phyloP scores from a whole-genome alignment of 2,888 invertebrate genomes.

The Hofmannophila pseudospretella region DNA sequence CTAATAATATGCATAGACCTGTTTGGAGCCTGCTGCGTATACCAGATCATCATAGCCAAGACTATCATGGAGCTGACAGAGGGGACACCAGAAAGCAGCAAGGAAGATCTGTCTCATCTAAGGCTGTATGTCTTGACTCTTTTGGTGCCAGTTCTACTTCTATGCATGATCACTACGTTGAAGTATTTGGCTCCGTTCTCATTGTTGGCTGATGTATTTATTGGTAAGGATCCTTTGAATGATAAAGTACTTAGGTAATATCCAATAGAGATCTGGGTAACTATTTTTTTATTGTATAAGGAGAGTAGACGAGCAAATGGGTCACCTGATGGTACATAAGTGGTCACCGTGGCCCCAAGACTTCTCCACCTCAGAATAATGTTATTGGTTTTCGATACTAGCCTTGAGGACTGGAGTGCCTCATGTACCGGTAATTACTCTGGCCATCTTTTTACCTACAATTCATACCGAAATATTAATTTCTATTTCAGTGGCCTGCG shows the following conservation, averaged over 20 bases:
- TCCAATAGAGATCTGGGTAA: too few relatives aligned
- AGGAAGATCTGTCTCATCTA: slow-evolving; percentile 31
- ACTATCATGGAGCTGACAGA: slow-evolving; percentile 53
- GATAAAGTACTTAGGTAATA: too few relatives aligned
- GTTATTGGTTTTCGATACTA: too few relatives aligned
- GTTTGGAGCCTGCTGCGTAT: slow-evolving; percentile 66
- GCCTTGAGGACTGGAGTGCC: too few relatives aligned
- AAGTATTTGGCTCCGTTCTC: slow-evolving; percentile 67
- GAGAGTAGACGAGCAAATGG: too few relatives aligned
- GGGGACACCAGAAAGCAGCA: slow-evolving; percentile 20
- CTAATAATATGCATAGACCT: slow-evolving; percentile 57
- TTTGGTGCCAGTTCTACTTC: slow-evolving; percentile 51
- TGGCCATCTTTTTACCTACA: background rate
- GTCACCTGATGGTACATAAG: too few relatives aligned
- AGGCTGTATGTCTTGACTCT: slow-evolving; percentile 51
- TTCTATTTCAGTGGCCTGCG: slow-evolving; percentile 49
- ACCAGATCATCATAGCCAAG: slow-evolving; percentile 66
- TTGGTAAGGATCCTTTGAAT: too few relatives aligned
- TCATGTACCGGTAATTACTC: too few relatives aligned
- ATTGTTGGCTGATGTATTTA: slow-evolving; percentile 56
- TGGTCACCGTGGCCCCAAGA: too few relatives aligned
- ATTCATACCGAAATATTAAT: slow-evolving; percentile 5
- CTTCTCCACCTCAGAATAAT: too few relatives aligned
- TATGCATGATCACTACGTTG: slow-evolving; percentile 65
- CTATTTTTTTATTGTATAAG: too few relatives aligned